Base-by-base conservation (phyloP, 2,888 invertebrate species). In the Hyposoter dolosus region DNA sequence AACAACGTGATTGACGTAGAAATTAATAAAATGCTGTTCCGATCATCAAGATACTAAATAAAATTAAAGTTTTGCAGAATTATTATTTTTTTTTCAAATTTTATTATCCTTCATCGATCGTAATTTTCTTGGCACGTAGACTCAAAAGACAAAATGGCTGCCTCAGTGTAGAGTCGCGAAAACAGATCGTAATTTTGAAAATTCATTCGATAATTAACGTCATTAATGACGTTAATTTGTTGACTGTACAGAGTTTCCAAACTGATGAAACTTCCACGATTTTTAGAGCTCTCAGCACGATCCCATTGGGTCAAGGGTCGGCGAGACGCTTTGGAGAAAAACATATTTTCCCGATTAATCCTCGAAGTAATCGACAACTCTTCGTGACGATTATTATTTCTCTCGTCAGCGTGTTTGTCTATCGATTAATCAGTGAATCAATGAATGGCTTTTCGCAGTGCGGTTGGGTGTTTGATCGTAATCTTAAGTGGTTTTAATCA, bases 331-430 rank as follows among this genome's bases (percentile, higher is more conserved):
- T 43, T 1, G 60, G 10, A 60, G 19, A 40, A 74, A 60, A 60
- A 43, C 56, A 60, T 35, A 23, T 19, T n/a, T 40, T 53, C 35
- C 35, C 35, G 43, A 68, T 72, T 40, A 35, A 74, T 56, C 40
- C 15, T 43, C 32, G 40, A 5, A 32, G 3, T 1, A 60, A 60
- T 60, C 47, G 47, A 69, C 32, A 28, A 56, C 23, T 74, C 40
- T 43, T 17, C 43, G 60, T 23, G 60, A 74, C 19, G 40, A 15
- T 40, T 60, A 74, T 35, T 74, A 60, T 74, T 74, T 12, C 23
- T 12, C 23, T 47, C 53, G 5, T 50, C 53, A 35, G 50, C 50
- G 19, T 65, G 19, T 68, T 68, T 45, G 43, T 43, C 4, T 65
- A 9, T 43, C 40, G 43, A 19, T 68, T 43, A 43, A 45, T 68